Conservation (phyloP, 2,113 vertebrate species). For the Hemiprocne comata region DNA sequence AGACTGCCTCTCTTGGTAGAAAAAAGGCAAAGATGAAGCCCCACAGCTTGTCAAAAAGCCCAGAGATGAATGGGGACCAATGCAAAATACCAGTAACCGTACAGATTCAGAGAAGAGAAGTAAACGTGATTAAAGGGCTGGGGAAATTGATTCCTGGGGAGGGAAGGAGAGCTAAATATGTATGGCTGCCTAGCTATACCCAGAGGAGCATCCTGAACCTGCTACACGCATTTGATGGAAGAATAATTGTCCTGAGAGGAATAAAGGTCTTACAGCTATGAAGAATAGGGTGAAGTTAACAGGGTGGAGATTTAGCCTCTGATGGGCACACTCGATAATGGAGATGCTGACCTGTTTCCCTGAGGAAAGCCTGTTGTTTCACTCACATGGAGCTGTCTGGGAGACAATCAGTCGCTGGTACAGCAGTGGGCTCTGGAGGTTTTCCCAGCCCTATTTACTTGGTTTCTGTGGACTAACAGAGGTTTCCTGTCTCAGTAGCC, state of each 20-base stretch:
- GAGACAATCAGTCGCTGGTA: slow-evolving; percentile 33
- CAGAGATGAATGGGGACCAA: slow-evolving; percentile 8
- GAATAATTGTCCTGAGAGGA: slow-evolving; percentile 55
- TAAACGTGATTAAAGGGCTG: slow-evolving; percentile 55
- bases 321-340: slow-evolving; percentile 35
- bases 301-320: slow-evolving; percentile 53
- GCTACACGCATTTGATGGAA: slow-evolving; percentile 60
- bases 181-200: slow-evolving; percentile 41
- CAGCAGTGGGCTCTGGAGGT: neutral
- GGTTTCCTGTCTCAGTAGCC: neutral
- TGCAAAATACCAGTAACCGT: slow-evolving; percentile 10
- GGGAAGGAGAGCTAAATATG: slow-evolving; percentile 35
- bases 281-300: slow-evolving; percentile 68
- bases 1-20: neutral
- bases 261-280: slow-evolving; percentile 61
- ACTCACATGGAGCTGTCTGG: neutral
- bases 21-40: slow-evolving; percentile 19
- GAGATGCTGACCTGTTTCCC: slow-evolving; percentile 48
- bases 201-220: slow-evolving; percentile 48
- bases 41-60: neutral
- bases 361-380: slow-evolving; percentile 3
- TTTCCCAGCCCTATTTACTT: slow-evolving; percentile 21
- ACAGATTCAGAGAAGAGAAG: slow-evolving; percentile 10
- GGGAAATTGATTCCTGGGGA: slow-evolving; percentile 48
- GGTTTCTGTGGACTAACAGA: slow-evolving; percentile 28